phyloP scores from a whole-genome alignment of 2,888 invertebrate species.

The Melikaiella ostensackeni region DNA sequence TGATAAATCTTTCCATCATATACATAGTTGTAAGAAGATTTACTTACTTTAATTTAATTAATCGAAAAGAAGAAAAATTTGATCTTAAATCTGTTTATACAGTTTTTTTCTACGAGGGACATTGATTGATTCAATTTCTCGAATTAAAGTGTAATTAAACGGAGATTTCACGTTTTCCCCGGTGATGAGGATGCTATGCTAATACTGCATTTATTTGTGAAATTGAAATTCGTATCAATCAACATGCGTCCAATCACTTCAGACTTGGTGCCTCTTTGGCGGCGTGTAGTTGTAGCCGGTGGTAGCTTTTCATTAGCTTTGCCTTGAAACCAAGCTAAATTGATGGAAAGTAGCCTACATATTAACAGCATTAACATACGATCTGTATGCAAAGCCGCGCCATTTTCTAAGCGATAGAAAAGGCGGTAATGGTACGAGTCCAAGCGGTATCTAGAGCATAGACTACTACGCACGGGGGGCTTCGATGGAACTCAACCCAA shows the following conservation, averaged over 20 bases:
- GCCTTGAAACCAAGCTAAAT: slow-evolving; percentile 52
- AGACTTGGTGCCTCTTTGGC: slow-evolving; percentile 50
- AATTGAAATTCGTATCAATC: background rate
- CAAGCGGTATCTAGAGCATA: slow-evolving; percentile 29
- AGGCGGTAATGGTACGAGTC: slow-evolving; percentile 7
- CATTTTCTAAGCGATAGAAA: slow-evolving; percentile 63
- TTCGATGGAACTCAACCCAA: too few species aligned
- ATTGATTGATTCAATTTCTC: slow-evolving; percentile 16
- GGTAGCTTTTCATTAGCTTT: slow-evolving; percentile 58
- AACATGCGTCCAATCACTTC: slow-evolving; percentile 28
- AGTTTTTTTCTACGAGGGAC: slow-evolving; percentile 1
- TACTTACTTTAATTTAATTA: background rate
- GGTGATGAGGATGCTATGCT: background rate
- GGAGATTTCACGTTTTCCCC: background rate
- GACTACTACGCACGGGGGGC: too few species aligned
- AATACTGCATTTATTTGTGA: background rate
- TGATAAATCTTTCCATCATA: too few species aligned
- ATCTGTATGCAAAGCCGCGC: slow-evolving; percentile 64
- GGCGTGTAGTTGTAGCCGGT: slow-evolving; percentile 46
- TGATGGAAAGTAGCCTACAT: slow-evolving; percentile 66
- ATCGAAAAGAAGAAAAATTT: background rate
- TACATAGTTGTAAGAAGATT: background rate
- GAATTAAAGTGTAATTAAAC: slow-evolving; percentile 9
- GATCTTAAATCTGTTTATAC: too few species aligned
- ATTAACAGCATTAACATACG: slow-evolving; percentile 60